Percentiles rank a stretch among this genome's conserved stretches.
phyloP scores from a whole-genome alignment of 2,113 vertebrate genomes.

The Cranoglanis bouderius region DNA sequence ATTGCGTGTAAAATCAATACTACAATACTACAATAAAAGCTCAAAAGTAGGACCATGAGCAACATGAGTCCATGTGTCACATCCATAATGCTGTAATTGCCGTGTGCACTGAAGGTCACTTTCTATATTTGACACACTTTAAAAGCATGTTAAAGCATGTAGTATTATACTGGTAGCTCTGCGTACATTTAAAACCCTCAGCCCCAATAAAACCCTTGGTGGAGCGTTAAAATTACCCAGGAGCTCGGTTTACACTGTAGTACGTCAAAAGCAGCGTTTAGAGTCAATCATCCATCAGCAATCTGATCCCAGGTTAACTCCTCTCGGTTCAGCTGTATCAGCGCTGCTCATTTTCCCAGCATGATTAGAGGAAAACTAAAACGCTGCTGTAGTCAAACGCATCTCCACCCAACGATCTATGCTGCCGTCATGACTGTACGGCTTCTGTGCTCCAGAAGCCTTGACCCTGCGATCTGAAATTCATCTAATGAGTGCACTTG shows the following conservation, averaged over 20 bases:
- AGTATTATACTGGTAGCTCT: background rate
- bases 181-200: background rate
- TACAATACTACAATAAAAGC: too few species aligned
- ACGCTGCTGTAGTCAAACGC: constrained; percentile 25
- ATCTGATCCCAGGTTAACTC: constrained; percentile 8
- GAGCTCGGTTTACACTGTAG: constrained; percentile 6
- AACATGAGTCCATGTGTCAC: background rate
- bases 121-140: constrained; percentile 3
- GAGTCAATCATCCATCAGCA: background rate
- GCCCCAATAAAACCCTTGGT: constrained; percentile 1
- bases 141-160: background rate
- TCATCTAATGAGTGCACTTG: constrained; percentile 31
- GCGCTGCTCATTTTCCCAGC: constrained; percentile 3
- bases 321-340: background rate
- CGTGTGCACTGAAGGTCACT: background rate
- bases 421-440: background rate
- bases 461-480: constrained; percentile 1
- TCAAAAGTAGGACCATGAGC: background rate
- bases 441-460: constrained; percentile 15
- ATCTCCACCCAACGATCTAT: constrained; percentile 11
- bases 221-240: background rate
- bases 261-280: background rate
- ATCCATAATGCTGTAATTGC: background rate
- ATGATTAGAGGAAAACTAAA: constrained; percentile 30
- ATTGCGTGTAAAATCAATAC: background rate